These are phyloP conservation scores for Pagetopsis macropterus DNA, from an alignment of 2,797 vertebrate genomes.

Conservation along the genomic window DNA sequence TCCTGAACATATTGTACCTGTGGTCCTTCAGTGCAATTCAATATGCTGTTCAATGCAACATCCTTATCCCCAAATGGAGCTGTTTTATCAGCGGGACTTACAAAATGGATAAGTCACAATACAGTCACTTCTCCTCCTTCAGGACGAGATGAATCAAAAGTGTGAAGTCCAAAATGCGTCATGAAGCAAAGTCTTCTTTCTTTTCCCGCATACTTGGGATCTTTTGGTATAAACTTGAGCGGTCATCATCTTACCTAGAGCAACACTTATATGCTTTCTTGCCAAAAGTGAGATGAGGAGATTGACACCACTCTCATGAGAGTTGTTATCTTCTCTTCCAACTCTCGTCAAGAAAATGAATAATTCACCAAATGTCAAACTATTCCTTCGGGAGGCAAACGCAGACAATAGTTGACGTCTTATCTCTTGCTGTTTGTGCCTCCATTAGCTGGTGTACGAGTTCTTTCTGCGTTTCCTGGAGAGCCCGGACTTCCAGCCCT, in stretches of 20 bases:
- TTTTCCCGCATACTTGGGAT: not conserved
- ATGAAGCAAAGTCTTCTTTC: not conserved
- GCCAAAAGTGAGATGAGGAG: not conserved
- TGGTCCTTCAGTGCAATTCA: conserved; percentile 4
- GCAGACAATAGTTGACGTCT: not conserved
- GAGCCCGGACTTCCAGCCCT: conserved; percentile 94
- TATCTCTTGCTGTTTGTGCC: conserved; percentile 7
- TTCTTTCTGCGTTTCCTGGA: conserved; percentile 95
- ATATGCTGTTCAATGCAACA: conserved; percentile 29
- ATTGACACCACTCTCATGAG: not conserved
- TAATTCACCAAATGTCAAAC: conserved; percentile 5
- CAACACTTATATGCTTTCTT: not conserved
- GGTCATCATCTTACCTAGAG: not conserved
- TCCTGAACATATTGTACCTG: conserved; percentile 13
- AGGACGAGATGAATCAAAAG: conserved; percentile 36
- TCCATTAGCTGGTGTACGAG: conserved; percentile 89
- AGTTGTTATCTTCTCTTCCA: not conserved
- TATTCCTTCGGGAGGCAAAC: not conserved
- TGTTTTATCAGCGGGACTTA: conserved; percentile 13
- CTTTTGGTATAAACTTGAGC: not conserved
- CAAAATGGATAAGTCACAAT: conserved; percentile 11
- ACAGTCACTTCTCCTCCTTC: conserved; percentile 20
- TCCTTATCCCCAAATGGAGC: not conserved
- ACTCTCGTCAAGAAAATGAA: not conserved
- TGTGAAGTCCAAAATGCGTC: conserved; percentile 13